phyloP scores from a whole-genome alignment of 2,797 vertebrate genomes.

The Typhlichthys subterraneus region DNA sequence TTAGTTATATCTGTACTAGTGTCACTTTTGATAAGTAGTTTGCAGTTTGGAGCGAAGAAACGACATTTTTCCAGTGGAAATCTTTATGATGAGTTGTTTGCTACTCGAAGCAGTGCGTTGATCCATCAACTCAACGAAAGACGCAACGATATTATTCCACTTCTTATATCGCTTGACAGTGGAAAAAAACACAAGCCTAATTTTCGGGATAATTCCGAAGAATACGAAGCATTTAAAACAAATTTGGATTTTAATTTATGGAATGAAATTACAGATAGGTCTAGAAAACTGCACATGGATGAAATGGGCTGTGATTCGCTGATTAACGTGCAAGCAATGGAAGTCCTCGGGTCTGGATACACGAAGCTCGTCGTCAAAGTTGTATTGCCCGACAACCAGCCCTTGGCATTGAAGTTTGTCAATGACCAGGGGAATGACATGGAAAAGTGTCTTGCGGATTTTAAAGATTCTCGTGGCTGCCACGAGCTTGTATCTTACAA shows the following conservation, averaged over 20 bases:
- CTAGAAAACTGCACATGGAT: constrained; percentile 50
- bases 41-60: constrained; percentile 67
- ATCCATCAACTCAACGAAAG: constrained; percentile 69
- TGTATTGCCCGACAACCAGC: constrained; percentile 69
- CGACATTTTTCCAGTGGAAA: constrained; percentile 45
- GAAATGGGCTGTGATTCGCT: constrained; percentile 80
- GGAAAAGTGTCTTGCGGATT: constrained; percentile 81
- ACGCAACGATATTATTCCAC: constrained; percentile 72
- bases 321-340: constrained; percentile 67
- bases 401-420: constrained; percentile 84
- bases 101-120: constrained; percentile 58
- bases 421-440: constrained; percentile 85
- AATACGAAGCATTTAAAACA: constrained; percentile 2
- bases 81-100: constrained; percentile 45
- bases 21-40: constrained; percentile 72
- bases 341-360: constrained; percentile 85
- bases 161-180: constrained; percentile 49
- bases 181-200: constrained; percentile 5
- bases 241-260: constrained; percentile 52
- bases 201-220: constrained; percentile 14
- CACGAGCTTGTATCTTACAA: constrained; percentile 85
- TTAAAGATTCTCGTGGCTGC: constrained; percentile 79
- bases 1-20: constrained; percentile 71
- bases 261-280: constrained; percentile 53
- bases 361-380: constrained; percentile 86